These are phyloP conservation scores for Melospiza melodia DNA, from an alignment of 2,113 vertebrate species.

Conservation along the genomic window DNA sequence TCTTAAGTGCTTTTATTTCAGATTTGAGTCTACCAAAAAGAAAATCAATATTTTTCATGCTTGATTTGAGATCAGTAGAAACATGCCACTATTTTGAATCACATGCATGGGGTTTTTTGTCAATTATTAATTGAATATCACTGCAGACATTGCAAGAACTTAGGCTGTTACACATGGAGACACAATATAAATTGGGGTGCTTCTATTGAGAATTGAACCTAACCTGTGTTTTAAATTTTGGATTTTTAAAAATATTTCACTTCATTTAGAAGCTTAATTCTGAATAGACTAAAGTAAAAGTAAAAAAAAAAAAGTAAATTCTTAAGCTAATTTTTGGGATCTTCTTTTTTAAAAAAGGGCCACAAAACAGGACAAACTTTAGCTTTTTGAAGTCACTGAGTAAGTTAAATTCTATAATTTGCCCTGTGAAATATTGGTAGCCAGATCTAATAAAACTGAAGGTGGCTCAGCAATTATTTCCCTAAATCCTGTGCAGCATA, in stretches of 20 bases:
- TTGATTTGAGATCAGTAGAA: neutral
- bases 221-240: neutral
- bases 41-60: neutral
- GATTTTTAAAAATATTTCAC: neutral
- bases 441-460: neutral
- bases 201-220: neutral
- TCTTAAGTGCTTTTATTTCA: neutral
- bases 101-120: neutral
- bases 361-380: neutral
- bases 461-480: neutral
- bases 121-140: neutral
- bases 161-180: accelerated
- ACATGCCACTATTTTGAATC: neutral
- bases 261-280: neutral
- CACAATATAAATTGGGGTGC: neutral
- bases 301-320: too few species aligned
- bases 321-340: neutral
- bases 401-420: neutral
- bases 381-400: neutral
- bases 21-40: neutral
- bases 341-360: neutral
- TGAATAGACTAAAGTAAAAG: neutral
- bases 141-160: neutral
- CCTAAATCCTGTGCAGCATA: neutral
- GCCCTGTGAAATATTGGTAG: neutral